phyloP scores from a whole-genome alignment of 2,797 vertebrate genomes.

The Enoplosus armatus region DNA sequence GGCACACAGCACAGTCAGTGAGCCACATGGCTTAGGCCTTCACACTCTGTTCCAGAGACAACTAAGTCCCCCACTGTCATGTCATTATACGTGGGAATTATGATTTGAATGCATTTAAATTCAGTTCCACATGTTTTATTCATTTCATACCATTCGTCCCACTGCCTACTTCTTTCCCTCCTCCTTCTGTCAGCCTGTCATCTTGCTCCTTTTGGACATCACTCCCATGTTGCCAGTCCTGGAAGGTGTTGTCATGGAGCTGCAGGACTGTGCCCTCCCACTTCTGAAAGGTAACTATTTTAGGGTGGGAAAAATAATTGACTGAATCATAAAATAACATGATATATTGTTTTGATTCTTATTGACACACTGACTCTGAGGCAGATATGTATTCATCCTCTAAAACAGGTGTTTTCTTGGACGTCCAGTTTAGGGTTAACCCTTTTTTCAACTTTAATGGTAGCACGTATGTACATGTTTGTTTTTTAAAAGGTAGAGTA shows the following conservation, averaged over 20 bases:
- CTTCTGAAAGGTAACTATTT: slow-evolving; percentile 89
- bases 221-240: slow-evolving; percentile 94
- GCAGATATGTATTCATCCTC: too few species aligned
- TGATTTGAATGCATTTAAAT: not conserved
- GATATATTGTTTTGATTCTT: not conserved
- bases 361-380: not conserved
- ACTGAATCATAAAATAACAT: not conserved
- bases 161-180: not conserved
- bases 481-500: not conserved
- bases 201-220: slow-evolving; percentile 93
- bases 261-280: slow-evolving; percentile 96
- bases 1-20: slow-evolving; percentile 21
- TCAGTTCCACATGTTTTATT: slow-evolving; percentile 6
- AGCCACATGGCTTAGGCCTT: slow-evolving; percentile 41
- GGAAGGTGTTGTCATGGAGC: slow-evolving; percentile 96
- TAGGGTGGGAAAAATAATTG: not conserved
- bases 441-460: not conserved
- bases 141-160: not conserved
- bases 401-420: not conserved
- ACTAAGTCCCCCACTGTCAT: not conserved
- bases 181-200: slow-evolving; percentile 84
- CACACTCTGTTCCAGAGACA: slow-evolving; percentile 7
- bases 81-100: not conserved
- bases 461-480: not conserved
- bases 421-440: not conserved